Conservation (phyloP, 2,797 vertebrate species). For the Gymnodraco acuticeps region DNA sequence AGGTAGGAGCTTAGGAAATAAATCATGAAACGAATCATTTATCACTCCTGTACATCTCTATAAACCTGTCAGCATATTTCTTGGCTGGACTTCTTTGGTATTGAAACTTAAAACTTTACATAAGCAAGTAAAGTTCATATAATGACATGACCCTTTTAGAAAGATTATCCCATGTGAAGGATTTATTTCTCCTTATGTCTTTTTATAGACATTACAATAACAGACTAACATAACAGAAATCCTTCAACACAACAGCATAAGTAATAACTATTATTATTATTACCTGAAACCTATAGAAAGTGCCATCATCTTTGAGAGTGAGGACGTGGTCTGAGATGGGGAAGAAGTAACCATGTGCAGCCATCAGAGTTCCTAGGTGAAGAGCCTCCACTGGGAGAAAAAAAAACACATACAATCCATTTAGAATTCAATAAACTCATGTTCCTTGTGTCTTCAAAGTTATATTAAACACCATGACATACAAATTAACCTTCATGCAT, state of each 20-base stretch:
- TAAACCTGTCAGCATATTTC: background rate
- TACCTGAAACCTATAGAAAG: constrained; percentile 98
- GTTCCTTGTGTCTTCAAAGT: background rate
- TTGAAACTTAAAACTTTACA: background rate
- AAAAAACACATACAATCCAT: constrained; percentile 36
- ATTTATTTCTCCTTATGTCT: background rate
- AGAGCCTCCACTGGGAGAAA: constrained; percentile 91
- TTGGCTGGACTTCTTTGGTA: background rate
- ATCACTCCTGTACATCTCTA: background rate
- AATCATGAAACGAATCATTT: background rate
- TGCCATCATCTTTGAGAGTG: constrained; percentile 96
- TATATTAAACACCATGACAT: background rate
- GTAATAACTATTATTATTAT: background rate
- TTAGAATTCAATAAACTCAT: constrained; percentile 1
- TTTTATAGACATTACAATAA: background rate
- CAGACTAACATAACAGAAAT: background rate
- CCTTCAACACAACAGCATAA: background rate
- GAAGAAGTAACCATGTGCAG: constrained; percentile 97
- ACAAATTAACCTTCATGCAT: constrained; percentile 1
- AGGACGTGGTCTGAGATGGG: constrained; percentile 98
- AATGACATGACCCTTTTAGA: background rate
- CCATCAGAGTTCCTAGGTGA: constrained; percentile 96
- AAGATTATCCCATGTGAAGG: background rate
- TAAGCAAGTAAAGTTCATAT: background rate
- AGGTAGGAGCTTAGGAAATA: background rate